A percentile compares a stretch with the other conserved stretches of the same genome.
These are phyloP conservation scores for Sylvilagus floridanus DNA, from an alignment of 2,797 vertebrate genomes.

Conservation along the genomic window DNA sequence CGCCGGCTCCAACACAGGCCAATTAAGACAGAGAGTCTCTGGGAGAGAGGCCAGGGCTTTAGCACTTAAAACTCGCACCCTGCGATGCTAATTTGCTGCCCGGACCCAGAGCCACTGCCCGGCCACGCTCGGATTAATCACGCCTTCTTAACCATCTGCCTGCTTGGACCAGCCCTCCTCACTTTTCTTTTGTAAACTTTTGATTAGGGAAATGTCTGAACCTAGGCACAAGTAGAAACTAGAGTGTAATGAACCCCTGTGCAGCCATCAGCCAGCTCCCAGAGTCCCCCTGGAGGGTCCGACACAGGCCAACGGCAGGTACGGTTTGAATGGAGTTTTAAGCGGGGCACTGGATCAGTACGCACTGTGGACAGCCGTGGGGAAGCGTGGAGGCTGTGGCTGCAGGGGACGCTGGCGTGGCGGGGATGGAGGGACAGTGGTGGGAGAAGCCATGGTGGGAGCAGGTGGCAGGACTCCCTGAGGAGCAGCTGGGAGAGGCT, in stretches of 20 bases:
- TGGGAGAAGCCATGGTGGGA: background rate
- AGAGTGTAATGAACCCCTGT: conserved; percentile 67
- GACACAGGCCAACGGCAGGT: background rate
- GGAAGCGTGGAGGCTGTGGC: background rate
- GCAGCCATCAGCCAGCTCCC: conserved; percentile 45
- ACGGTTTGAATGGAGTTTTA: conserved; percentile 37
- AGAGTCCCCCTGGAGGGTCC: conserved; percentile 59
- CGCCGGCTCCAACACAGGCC: conserved; percentile 21
- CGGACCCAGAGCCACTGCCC: conserved; percentile 33
- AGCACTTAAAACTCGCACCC: conserved; percentile 70
- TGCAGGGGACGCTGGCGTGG: background rate
- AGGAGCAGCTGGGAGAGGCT: background rate
- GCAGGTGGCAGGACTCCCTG: background rate
- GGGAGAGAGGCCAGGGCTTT: conserved; percentile 71
- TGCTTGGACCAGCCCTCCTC: background rate
- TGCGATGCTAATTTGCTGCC: conserved; percentile 64
- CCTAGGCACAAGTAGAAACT: conserved; percentile 57
- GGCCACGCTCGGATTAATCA: conserved; percentile 68
- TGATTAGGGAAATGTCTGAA: conserved; percentile 74
- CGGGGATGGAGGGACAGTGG: background rate
- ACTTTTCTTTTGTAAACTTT: conserved; percentile 70
- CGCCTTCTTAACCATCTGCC: background rate
- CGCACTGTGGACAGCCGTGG: background rate
- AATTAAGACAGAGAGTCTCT: conserved; percentile 72
- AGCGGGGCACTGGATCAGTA: background rate